phyloP scores from a whole-genome alignment of 1,140 invertebrate genomes.

The Meloidogyne chitwoodi region DNA sequence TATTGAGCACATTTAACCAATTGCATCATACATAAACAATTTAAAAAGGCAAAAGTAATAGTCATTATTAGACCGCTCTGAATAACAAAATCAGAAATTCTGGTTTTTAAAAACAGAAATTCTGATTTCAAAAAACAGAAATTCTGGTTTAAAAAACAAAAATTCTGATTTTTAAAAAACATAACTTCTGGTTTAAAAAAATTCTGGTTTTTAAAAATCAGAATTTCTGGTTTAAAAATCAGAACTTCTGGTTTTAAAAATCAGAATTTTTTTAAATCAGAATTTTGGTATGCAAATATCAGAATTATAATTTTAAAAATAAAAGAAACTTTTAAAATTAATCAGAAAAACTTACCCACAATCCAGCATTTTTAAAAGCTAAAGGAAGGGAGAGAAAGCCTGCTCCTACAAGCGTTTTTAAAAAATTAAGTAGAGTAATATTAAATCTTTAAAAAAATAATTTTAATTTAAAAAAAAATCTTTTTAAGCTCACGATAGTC shows the following conservation, averaged over 20 bases:
- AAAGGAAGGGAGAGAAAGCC: slow-evolving; percentile 49
- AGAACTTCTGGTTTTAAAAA: too few relatives aligned
- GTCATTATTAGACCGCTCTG: slow-evolving; percentile 40
- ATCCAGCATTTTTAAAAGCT: slow-evolving; percentile 52
- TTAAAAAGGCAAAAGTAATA: slow-evolving; percentile 46
- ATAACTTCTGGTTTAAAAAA: too few relatives aligned
- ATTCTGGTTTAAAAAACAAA: not conserved
- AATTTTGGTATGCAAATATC: too few relatives aligned
- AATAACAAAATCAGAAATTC: too few relatives aligned
- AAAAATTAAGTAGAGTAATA: slow-evolving; percentile 38
- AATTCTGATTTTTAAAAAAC: too few relatives aligned
- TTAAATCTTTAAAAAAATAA: not conserved
- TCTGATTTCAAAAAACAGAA: not conserved
- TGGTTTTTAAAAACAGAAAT: not conserved
- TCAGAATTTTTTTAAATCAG: too few relatives aligned
- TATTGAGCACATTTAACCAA: slow-evolving; percentile 51
- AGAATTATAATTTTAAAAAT: too few relatives aligned
- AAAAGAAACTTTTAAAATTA: not conserved
- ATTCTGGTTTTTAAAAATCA: too few relatives aligned
- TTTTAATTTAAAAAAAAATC: not conserved
- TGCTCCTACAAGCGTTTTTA: slow-evolving; percentile 48
- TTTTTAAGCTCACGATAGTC: not conserved
- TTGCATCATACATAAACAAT: slow-evolving; percentile 51
- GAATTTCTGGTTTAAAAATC: too few relatives aligned
- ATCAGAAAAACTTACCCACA: slow-evolving; percentile 21